Evolutionary conservation across 2,888 invertebrate genomes (phyloP).

Genomic region (Plemyria rubiginata): DNA sequence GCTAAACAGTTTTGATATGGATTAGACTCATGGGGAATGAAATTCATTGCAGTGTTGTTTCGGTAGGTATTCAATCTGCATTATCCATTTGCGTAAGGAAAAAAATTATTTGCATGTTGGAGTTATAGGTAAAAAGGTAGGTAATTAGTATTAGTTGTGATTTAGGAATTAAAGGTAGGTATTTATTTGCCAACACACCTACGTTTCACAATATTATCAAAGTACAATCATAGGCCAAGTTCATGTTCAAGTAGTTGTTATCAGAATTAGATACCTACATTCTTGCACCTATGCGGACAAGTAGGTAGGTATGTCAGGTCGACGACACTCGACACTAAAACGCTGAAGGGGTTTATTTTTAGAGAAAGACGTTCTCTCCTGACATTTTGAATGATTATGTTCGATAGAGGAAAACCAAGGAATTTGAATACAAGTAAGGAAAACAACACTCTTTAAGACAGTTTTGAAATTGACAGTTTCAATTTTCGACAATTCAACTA

Average conservation of each 20-base stretch:
- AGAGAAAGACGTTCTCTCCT: too few relatives aligned
- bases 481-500: too few relatives aligned
- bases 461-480: too few relatives aligned
- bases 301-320: not conserved
- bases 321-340: not conserved
- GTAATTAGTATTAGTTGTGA: not conserved
- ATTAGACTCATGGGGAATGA: not conserved
- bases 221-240: conserved; percentile 7
- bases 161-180: too few relatives aligned
- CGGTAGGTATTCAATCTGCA: too few relatives aligned
- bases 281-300: not conserved
- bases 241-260: conserved; percentile 5
- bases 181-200: not conserved
- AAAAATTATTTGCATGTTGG: not conserved
- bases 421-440: too few relatives aligned
- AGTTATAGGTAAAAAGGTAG: not conserved
- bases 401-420: too few relatives aligned
- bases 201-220: not conserved
- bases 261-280: conserved; percentile 1
- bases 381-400: too few relatives aligned
- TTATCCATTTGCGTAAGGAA: not conserved
- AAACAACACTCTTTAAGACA: too few relatives aligned
- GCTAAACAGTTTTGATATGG: too few relatives aligned
- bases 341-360: too few relatives aligned
- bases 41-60: not conserved